phyloP scores from a whole-genome alignment of 2,888 invertebrate genomes.

The Melinaea marsaeus region DNA sequence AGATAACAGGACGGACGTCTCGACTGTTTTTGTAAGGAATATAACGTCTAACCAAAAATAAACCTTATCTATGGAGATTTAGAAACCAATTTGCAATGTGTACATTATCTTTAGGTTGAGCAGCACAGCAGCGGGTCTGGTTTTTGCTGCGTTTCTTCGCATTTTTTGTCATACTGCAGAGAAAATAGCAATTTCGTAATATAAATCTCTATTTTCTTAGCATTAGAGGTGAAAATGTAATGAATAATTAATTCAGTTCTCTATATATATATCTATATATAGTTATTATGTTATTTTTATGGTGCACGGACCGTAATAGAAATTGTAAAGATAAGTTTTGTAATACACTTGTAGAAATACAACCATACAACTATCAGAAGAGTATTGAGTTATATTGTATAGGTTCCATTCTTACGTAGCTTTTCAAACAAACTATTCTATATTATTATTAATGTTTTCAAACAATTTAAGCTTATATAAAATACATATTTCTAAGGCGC shows the following conservation, averaged over 20 bases:
- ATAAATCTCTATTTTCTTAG: neutral
- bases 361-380: no score
- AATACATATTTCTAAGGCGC: no score
- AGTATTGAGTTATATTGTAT: no score
- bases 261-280: no score
- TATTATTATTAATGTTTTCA: no score
- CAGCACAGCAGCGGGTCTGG: neutral
- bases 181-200: neutral
- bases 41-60: neutral
- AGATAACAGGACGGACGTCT: conserved; percentile 5
- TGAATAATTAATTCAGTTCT: neutral
- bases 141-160: conserved; percentile 17
- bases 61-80: neutral
- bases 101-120: neutral
- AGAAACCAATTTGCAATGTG: neutral
- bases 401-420: no score
- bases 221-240: neutral
- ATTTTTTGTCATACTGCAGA: conserved; percentile 16
- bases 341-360: no score
- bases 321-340: no score
- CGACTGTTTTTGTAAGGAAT: neutral
- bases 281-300: no score
- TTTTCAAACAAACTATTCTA: no score
- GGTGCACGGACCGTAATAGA: no score
- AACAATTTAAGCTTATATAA: no score